Base-by-base conservation (phyloP, 2,888 invertebrate species). In the Marronus borbonicus region DNA sequence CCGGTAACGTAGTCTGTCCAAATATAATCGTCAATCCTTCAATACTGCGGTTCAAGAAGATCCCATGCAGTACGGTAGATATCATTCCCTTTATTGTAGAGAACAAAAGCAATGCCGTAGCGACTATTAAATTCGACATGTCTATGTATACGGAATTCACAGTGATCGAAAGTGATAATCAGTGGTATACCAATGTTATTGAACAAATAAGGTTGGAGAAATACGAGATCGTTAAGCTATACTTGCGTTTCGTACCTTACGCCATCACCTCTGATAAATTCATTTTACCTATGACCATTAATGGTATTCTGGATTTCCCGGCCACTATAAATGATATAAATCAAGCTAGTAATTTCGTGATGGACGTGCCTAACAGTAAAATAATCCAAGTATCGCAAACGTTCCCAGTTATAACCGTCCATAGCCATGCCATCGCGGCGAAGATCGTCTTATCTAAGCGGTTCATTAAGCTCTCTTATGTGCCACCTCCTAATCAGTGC, bases 241-340 rank as follows among this genome's bases (percentile, higher is more conserved):
- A 84, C 80, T 79, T 90, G 1, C 88, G 89, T 80, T 90, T 90
- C 79, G 80, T 81, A 52, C 90, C 90, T 0, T 80, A 84, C 12
- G 89, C 90, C 77, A 83, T 89, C 0, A 86, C 88, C 80, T 91
- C 91, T 78, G 92, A 91, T 83, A 90, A 91, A 74, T 91, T 92
- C 85, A 91, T 88, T 81, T 86, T 93, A 75, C 93, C 93, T 0
- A 89, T 92, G 78, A 88, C 91, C 82, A 87, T 93, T 20, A 93
- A 93, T 82, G 89, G 89, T 74, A 85, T 92, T 58, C 82, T 93
- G 64, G 93, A 93, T 0, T 92, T 93, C 5, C 90, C 91, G 4
- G 81, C 49, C n/a, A 49, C 20, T n/a, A 44, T 39, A 2, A 5
- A 7, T 10, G 31, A 17, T 14, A 49, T 14, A 5, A 3, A 49